Evolutionary conservation across 2,113 vertebrate species (phyloP).

Genomic region (Oriolus oriolus): DNA sequence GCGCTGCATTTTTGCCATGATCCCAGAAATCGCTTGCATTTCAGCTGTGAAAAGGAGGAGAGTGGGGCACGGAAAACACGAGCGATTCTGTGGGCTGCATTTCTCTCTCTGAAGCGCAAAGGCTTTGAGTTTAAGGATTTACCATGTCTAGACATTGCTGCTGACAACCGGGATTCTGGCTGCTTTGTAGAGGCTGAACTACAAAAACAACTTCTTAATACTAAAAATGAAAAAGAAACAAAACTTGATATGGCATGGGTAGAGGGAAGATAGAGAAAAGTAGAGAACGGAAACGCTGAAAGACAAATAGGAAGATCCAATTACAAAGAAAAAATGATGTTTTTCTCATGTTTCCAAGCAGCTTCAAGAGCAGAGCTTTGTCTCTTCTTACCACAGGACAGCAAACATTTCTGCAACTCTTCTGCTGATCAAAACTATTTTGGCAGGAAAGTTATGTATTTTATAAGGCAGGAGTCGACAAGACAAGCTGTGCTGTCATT

Average conservation of each 20-base stretch:
- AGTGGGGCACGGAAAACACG: neutral
- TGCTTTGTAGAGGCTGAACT: constrained; percentile 1
- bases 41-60: neutral
- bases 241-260: neutral
- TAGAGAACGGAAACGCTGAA: neutral
- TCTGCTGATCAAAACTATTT: constrained; percentile 12
- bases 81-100: neutral
- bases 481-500: neutral
- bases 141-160: neutral
- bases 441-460: neutral
- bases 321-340: neutral
- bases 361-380: neutral
- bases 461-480: neutral
- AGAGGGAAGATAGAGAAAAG: neutral
- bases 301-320: neutral
- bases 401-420: neutral
- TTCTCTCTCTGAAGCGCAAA: constrained; percentile 4
- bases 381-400: neutral
- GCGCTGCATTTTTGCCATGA: neutral
- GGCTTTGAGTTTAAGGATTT: constrained; percentile 25
- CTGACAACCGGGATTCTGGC: neutral
- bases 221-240: neutral
- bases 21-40: neutral
- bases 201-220: neutral
- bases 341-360: neutral